Evolutionary conservation across 2,797 vertebrate genomes (phyloP).

Genomic region (Malacoctenus gilli): DNA sequence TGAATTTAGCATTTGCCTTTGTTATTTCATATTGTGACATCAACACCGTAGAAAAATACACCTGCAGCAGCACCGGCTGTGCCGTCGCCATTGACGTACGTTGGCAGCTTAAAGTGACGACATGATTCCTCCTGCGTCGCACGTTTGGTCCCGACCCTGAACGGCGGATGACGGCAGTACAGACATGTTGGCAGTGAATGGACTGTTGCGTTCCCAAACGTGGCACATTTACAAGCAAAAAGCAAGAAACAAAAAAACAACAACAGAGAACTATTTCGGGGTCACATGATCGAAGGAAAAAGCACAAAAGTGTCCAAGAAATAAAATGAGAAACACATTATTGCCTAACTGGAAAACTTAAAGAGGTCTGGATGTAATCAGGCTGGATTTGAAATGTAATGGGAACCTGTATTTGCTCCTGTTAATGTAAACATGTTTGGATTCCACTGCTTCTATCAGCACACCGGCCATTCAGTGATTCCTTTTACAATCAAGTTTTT

Average conservation of each 20-base stretch:
- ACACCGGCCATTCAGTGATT: not conserved
- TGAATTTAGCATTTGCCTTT: too few species aligned
- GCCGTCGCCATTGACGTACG: conserved; percentile 3
- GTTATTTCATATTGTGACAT: too few species aligned
- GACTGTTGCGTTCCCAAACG: conserved; percentile 16
- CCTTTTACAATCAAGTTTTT: too few species aligned
- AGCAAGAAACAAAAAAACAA: not conserved
- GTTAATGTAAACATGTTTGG: not conserved
- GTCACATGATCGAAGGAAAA: conserved; percentile 17
- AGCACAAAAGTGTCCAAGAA: not conserved
- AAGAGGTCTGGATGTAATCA: conserved; percentile 13
- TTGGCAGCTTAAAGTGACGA: conserved; percentile 30
- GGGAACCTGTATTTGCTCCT: not conserved
- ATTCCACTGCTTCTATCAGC: not conserved
- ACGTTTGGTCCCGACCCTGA: conserved; percentile 61
- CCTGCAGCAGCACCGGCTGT: conserved; percentile 8
- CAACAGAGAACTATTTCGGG: conserved; percentile 1
- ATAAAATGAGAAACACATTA: too few species aligned
- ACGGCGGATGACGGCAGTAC: conserved; percentile 56
- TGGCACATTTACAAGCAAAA: conserved; percentile 19
- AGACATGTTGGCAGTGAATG: conserved; percentile 65
- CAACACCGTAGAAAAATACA: too few species aligned
- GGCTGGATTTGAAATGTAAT: conserved; percentile 8
- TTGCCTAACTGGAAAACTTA: too few species aligned
- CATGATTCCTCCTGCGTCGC: conserved; percentile 34